phyloP scores from a whole-genome alignment of 2,797 vertebrate genomes.

The Sphaeramia orbicularis region DNA sequence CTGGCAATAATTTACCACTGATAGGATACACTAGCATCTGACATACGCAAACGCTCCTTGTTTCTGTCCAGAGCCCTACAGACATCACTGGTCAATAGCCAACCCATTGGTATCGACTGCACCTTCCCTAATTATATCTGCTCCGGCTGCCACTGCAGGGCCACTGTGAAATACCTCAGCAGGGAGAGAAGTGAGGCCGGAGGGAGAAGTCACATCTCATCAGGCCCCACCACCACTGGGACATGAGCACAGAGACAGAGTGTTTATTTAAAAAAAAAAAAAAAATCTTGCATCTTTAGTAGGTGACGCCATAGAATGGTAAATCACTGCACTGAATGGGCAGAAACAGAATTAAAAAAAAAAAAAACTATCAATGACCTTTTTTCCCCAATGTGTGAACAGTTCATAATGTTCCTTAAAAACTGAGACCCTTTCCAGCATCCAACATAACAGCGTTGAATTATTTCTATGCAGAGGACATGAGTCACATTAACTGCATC shows the following conservation, averaged over 20 bases:
- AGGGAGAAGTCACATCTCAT: slow-evolving; percentile 58
- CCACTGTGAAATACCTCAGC: slow-evolving; percentile 84
- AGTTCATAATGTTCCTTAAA: too few species aligned
- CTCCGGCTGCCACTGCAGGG: slow-evolving; percentile 69
- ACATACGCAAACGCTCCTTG: not conserved
- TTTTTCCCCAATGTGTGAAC: too few species aligned
- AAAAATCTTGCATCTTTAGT: too few species aligned
- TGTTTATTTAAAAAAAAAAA: not conserved
- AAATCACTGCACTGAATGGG: too few species aligned
- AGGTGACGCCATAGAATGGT: too few species aligned
- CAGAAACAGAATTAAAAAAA: too few species aligned
- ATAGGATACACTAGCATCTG: slow-evolving; percentile 23
- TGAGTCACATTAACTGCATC: too few species aligned
- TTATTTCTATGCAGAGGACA: too few species aligned
- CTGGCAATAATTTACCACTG: slow-evolving; percentile 20
- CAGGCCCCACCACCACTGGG: slow-evolving; percentile 32
- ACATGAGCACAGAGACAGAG: slow-evolving; percentile 11
- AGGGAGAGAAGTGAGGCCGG: slow-evolving; percentile 77
- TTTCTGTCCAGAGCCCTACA: slow-evolving; percentile 30
- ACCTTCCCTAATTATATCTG: slow-evolving; percentile 81
- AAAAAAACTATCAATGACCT: too few species aligned
- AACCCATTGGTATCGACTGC: slow-evolving; percentile 77
- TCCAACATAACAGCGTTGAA: too few species aligned
- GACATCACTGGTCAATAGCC: slow-evolving; percentile 68
- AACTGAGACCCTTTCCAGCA: too few species aligned